These are phyloP conservation scores for Panulirus ornatus DNA, from an alignment of 1,140 invertebrate species.

Conservation along the genomic window DNA sequence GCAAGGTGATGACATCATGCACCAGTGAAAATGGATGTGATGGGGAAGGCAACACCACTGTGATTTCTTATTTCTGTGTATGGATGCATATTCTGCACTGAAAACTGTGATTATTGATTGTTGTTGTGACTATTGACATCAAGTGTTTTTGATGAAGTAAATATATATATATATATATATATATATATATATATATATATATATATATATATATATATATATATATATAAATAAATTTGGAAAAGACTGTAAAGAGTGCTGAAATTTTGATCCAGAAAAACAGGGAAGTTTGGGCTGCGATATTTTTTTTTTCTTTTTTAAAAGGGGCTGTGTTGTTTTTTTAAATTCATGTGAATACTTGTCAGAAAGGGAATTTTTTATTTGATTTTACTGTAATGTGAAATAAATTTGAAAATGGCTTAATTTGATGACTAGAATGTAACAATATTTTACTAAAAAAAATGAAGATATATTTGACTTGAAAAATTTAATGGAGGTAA, in stretches of 20 bases:
- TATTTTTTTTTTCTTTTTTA: not conserved
- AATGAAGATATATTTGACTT: constrained; percentile 11
- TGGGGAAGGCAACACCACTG: not conserved
- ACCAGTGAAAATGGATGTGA: not conserved
- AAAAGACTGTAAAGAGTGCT: too few relatives aligned
- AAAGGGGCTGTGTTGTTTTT: too few relatives aligned
- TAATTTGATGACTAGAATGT: too few relatives aligned
- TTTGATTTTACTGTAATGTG: too few relatives aligned
- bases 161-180: too few relatives aligned
- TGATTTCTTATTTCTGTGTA: constrained; percentile 10
- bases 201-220: not conserved
- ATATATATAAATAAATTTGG: too few relatives aligned
- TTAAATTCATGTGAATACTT: too few relatives aligned
- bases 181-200: not conserved
- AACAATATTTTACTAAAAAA: too few relatives aligned
- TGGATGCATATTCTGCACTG: constrained; percentile 10
- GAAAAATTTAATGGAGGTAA: not conserved
- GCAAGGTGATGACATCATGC: not conserved
- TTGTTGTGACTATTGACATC: not conserved
- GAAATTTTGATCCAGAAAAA: too few relatives aligned
- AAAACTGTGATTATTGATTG: constrained; percentile 28
- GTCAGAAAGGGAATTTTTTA: too few relatives aligned
- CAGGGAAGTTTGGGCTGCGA: not conserved
- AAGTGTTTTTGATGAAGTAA: not conserved
- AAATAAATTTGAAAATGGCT: too few relatives aligned